A percentile compares a stretch with the other conserved stretches of the same genome.
Conservation (phyloP, 2,888 invertebrate species). For the Cerastis rubricosa region DNA sequence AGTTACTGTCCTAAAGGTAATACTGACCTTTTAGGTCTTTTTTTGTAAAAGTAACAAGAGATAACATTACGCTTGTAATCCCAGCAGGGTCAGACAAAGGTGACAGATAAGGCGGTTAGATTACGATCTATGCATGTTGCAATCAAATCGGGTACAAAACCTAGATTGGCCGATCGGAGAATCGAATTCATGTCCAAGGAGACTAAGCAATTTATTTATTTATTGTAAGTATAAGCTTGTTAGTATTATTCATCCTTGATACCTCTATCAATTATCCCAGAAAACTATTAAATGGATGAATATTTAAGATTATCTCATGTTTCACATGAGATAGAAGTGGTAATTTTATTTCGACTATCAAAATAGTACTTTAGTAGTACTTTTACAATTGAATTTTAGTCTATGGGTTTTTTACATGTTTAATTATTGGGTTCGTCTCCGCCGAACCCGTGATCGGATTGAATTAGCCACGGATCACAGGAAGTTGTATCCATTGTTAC, state of each 20-base stretch:
- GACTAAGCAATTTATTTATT: not conserved
- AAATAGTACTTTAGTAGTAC: not conserved
- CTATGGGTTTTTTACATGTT: not conserved
- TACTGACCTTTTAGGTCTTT: not conserved
- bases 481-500: too few species aligned
- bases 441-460: too few species aligned
- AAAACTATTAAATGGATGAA: not conserved
- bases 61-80: not conserved
- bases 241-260: slow-evolving; percentile 1
- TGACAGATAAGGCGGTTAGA: not conserved
- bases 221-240: not conserved
- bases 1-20: not conserved
- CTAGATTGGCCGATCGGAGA: not conserved
- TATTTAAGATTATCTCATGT: not conserved
- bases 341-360: not conserved
- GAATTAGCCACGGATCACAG: too few species aligned
- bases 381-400: not conserved
- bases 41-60: not conserved
- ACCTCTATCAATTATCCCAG: slow-evolving; percentile 15
- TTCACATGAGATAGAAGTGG: not conserved
- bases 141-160: not conserved
- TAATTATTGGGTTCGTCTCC: not conserved
- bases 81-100: not conserved
- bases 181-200: not conserved
- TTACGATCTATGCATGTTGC: not conserved